Evolutionary conservation across 1,140 invertebrate genomes (phyloP).

Genomic region (Oscheius sp.): DNA sequence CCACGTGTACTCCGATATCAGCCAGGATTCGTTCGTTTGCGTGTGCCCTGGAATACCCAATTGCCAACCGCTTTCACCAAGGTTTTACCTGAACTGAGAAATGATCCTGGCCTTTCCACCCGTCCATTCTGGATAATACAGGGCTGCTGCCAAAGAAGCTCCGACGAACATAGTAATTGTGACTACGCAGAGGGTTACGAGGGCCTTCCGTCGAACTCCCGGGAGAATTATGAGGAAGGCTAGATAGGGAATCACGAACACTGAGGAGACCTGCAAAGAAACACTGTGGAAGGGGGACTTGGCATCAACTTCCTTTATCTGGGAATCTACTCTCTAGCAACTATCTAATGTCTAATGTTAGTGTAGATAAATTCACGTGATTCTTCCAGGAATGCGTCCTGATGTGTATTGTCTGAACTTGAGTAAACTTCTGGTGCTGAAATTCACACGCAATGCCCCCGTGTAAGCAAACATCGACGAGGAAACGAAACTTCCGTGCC

Average conservation of each 20-base stretch:
- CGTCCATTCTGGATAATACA: constrained; percentile 27
- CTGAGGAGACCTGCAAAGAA: constrained; percentile 44
- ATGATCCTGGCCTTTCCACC: constrained; percentile 23
- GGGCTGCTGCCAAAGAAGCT: constrained; percentile 40
- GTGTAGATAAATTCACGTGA: too few species aligned
- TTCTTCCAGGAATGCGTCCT: too few species aligned
- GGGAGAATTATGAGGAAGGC: constrained; percentile 49
- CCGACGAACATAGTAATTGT: constrained; percentile 45
- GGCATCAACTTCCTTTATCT: too few species aligned
- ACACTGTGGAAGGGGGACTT: too few species aligned
- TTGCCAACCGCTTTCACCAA: too few species aligned
- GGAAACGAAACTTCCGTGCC: too few species aligned
- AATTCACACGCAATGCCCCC: too few species aligned
- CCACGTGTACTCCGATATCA: constrained; percentile 84
- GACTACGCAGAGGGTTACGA: constrained; percentile 43
- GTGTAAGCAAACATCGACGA: too few species aligned
- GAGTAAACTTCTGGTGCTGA: too few species aligned
- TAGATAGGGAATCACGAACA: constrained; percentile 47
- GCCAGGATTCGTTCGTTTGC: constrained; percentile 82
- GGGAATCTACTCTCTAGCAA: too few species aligned
- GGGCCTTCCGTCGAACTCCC: constrained; percentile 49
- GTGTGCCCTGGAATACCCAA: constrained; percentile 88
- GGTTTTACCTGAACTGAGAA: constrained; percentile 15
- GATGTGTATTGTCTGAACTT: too few species aligned
- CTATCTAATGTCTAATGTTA: too few species aligned